Evolutionary conservation across 2,113 vertebrate species (phyloP).

Genomic region (Aleadryas rufinucha): DNA sequence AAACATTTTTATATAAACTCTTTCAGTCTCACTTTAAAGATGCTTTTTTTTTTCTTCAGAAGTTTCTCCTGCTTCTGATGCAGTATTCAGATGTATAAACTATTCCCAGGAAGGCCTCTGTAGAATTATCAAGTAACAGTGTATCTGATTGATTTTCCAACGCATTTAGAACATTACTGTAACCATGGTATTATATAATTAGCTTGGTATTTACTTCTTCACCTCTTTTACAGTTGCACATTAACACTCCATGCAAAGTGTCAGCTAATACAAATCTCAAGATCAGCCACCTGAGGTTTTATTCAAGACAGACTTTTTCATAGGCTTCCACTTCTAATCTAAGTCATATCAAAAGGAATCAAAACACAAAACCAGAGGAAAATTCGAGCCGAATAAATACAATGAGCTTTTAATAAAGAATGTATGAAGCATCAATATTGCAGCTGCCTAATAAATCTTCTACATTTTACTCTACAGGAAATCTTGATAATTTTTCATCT

Average conservation of each 20-base stretch:
- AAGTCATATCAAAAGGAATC: not conserved
- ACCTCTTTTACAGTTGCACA: not conserved
- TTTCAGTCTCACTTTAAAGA: not conserved
- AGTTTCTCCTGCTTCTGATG: not conserved
- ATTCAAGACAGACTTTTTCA: not conserved
- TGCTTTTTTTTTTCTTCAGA: not conserved
- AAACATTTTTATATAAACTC: not conserved
- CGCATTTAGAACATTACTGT: not conserved
- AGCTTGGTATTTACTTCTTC: not conserved
- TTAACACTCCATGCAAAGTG: not conserved
- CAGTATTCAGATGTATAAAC: not conserved
- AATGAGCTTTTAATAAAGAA: not conserved
- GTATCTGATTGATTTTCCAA: not conserved
- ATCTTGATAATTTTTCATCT: not conserved
- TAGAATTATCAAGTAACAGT: not conserved
- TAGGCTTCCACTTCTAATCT: not conserved
- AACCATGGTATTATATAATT: not conserved
- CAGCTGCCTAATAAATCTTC: not conserved
- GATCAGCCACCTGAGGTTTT: not conserved
- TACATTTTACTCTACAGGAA: not conserved
- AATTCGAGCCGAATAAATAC: not conserved
- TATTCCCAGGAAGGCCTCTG: not conserved
- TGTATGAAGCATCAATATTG: not conserved
- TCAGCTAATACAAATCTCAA: not conserved
- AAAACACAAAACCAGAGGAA: not conserved